Evolutionary conservation across 35 echinoderm and acorn worm genomes (phyloP), one percentile per base, ranked within the genome.

Genomic region (Holothuria glaberrima): DNA sequence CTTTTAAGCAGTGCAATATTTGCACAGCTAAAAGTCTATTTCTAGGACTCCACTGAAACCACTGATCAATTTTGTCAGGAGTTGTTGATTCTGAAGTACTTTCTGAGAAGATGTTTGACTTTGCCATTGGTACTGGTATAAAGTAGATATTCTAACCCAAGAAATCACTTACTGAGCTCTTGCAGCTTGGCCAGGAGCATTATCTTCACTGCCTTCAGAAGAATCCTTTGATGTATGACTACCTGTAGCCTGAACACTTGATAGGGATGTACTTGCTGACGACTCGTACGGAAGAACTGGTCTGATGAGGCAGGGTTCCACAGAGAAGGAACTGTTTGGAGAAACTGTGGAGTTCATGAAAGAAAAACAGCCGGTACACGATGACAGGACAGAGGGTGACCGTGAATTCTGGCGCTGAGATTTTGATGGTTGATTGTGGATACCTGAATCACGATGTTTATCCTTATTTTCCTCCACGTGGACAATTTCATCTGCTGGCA

Each of bases 351-450:
- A 87, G 44, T 93, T 71, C 90, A 96, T 93, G 71, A 96, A 96
- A 6, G 94, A 92, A 61, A 96, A 96, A 46, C 94, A 96, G 28
- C 94, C 94, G 6, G 89, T 89, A 59, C 94, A 96, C 50, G 67
- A 71, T 12, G 61, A 46, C 26, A 87, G 85, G 38, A 87, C 85
- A n/a, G 85, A 87, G 2, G 85, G 85, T 31, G 85, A 71, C 16
- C 34, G 66, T 21, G 85, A 87, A 29, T 87, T 87, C 45, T 87
- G 85, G 0, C 85, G 60, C 18, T 67, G 41, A 36, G 85, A 63
- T 35, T 27, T 29, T 45, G 76, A 58, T 84, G 52, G 80, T 18
- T 56, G 74, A 5, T 41, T 18, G 6, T 48, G 74, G 38, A 41
- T 78, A 24, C 29, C 20, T 3, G 44, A 48, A 6, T 21, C 27